Evolutionary conservation across 2,797 vertebrate species (phyloP), one percentile per base, ranked within the genome.

Genomic region (Eulemur mongoz): DNA sequence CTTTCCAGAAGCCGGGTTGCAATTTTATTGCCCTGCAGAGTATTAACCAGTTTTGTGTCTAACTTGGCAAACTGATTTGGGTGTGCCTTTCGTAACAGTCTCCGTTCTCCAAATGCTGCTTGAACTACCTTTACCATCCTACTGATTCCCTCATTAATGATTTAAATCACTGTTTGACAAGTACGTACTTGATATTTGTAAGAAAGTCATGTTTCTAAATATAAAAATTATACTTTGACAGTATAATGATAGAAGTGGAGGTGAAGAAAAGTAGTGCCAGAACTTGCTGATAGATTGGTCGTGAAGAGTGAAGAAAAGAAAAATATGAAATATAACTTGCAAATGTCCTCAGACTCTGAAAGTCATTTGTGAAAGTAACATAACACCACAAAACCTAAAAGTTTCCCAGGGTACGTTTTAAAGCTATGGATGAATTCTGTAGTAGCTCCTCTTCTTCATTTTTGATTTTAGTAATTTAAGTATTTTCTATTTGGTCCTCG

Each of bases 321-420:
- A 70, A 95, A 75, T 65, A 43, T 35, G 43, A 93, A 88, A 48
- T 23, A 27, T 63, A 91, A 43, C 27, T 88, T 61, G 15, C 6
- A 81, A 83, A 59, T 69, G 59, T 92, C 75, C 76, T 93, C 90
- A 78, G 52, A 88, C 4, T 72, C 73, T 70, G 32, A 91, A 80
- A 80, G 45, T 91, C 35, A 81, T 76, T 69, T 75, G n/a, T 93
- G 73, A 97, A 96, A 95, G 67, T 17, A 92, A 76, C 48, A n/a
- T 67, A 50, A 84, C 1, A 87, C 15, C 9, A 78, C 18, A 93
- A 93, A 91, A 65, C 23, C 22, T 67, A 38, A 75, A 94, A 48
- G 4, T 48, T 61, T 81, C 61, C 52, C 43, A 75, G 38, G 43
- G 10, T 70, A 75, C 18, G 32, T 83, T 92, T 59, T 69, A 96